These are phyloP conservation scores for Lepeophtheirus salmonis DNA, from an alignment of 1,140 invertebrate genomes.

Conservation along the genomic window DNA sequence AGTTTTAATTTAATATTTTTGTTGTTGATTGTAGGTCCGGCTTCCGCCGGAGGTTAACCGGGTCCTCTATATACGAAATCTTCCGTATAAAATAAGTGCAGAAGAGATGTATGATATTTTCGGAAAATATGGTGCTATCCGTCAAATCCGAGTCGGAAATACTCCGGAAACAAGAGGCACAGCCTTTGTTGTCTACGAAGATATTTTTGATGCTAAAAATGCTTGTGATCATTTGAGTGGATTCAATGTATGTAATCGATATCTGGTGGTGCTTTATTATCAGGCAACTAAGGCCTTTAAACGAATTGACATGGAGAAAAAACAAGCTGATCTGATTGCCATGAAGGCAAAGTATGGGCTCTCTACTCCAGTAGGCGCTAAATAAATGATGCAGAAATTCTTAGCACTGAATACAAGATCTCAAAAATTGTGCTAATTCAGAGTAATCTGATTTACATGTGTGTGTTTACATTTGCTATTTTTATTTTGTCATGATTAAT, in stretches of 20 bases:
- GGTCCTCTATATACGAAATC: slow-evolving; percentile 86
- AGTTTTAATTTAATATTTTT: too few species aligned
- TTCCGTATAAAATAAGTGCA: slow-evolving; percentile 98
- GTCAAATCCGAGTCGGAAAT: slow-evolving; percentile 85
- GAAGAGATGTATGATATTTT: slow-evolving; percentile 99
- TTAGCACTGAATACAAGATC: too few species aligned
- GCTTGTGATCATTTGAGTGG: slow-evolving; percentile 97
- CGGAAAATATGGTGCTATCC: slow-evolving; percentile 96
- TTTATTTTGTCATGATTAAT: too few species aligned
- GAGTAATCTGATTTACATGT: too few species aligned
- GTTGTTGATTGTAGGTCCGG: slow-evolving; percentile 49
- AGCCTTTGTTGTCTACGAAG: slow-evolving; percentile 97
- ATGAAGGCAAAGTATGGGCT: slow-evolving; percentile 83
- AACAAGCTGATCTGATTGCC: slow-evolving; percentile 87
- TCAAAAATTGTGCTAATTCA: too few species aligned
- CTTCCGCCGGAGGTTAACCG: slow-evolving; percentile 96
- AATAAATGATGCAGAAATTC: too few species aligned
- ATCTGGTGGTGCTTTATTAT: slow-evolving; percentile 93
- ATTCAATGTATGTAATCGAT: slow-evolving; percentile 97
- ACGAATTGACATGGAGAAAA: slow-evolving; percentile 86
- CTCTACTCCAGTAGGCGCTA: slow-evolving; percentile 26
- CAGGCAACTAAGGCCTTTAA: slow-evolving; percentile 69
- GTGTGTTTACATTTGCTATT: too few species aligned
- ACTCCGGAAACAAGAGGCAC: slow-evolving; percentile 93
- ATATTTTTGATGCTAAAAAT: slow-evolving; percentile 99